These are phyloP conservation scores for Atherinosoma microstoma DNA, from an alignment of 2,797 vertebrate species.

Conservation along the genomic window DNA sequence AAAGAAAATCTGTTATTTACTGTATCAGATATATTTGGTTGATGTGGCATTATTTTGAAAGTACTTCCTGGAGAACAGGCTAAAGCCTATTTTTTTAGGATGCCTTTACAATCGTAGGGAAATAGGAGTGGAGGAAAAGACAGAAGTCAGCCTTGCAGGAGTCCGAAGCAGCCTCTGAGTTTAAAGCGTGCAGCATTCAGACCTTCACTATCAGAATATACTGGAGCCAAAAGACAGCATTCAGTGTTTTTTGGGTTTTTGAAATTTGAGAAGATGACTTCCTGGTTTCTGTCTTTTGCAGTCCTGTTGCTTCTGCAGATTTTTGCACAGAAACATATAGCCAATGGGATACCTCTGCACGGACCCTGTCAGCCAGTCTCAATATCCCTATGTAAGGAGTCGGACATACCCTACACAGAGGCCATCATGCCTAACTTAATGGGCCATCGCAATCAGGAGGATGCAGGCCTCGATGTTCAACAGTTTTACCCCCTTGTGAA, in stretches of 20 bases:
- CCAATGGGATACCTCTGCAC: constrained; percentile 91
- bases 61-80: rapidly evolving
- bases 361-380: constrained; percentile 91
- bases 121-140: constrained; percentile 68
- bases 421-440: constrained; percentile 94
- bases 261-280: constrained; percentile 62
- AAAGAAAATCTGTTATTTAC: not conserved
- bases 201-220: not conserved
- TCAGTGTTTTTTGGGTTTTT: not conserved
- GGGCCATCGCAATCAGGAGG: constrained; percentile 94
- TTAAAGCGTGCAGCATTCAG: constrained; percentile 36
- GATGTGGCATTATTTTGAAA: constrained; percentile 48
- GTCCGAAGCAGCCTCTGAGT: constrained; percentile 26
- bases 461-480: constrained; percentile 93
- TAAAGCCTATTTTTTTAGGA: too few relatives aligned
- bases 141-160: constrained; percentile 59
- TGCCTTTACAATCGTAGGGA: not conserved
- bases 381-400: constrained; percentile 88
- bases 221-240: not conserved
- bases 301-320: constrained; percentile 76
- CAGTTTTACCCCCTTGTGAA: constrained; percentile 95
- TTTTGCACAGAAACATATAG: constrained; percentile 87
- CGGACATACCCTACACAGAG: constrained; percentile 94
- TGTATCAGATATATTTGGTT: too few relatives aligned
- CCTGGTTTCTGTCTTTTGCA: constrained; percentile 67